phyloP scores from a whole-genome alignment of 1,140 invertebrate genomes.

The Platyscapa corneri region DNA sequence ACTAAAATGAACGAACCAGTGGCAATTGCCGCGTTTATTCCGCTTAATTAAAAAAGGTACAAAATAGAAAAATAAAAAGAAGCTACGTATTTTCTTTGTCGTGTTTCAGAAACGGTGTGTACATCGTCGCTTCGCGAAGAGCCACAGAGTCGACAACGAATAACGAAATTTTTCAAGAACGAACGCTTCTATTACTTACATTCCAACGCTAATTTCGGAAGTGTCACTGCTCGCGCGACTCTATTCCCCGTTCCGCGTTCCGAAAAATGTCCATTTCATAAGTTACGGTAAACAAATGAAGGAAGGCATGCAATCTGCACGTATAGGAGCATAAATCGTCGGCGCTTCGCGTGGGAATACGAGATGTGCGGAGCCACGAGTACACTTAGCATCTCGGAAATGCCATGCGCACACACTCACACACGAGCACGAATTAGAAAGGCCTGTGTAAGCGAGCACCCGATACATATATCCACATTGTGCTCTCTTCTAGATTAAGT shows the following conservation, averaged over 20 bases:
- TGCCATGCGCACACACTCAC: not conserved
- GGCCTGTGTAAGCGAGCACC: conserved; percentile 52
- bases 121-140: too few species aligned
- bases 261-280: not conserved
- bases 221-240: not conserved
- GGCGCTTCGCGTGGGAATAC: not conserved
- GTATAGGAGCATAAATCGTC: not conserved
- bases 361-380: conserved; percentile 9
- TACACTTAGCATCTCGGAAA: conserved; percentile 3
- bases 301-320: not conserved
- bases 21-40: too few species aligned
- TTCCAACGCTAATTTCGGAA: not conserved
- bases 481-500: conserved; percentile 59
- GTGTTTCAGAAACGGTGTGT: too few species aligned
- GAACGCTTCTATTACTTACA: too few species aligned
- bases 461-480: conserved; percentile 50
- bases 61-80: too few species aligned
- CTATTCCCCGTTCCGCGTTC: not conserved
- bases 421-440: conserved; percentile 61
- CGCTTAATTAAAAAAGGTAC: too few species aligned
- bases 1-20: too few species aligned
- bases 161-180: too few species aligned
- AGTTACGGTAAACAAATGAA: not conserved
- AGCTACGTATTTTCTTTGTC: too few species aligned
- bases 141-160: too few species aligned